Evolutionary conservation across 2,797 vertebrate genomes (phyloP), one percentile per base, ranked within the genome.

Genomic region (Cyclopterus lumpus): DNA sequence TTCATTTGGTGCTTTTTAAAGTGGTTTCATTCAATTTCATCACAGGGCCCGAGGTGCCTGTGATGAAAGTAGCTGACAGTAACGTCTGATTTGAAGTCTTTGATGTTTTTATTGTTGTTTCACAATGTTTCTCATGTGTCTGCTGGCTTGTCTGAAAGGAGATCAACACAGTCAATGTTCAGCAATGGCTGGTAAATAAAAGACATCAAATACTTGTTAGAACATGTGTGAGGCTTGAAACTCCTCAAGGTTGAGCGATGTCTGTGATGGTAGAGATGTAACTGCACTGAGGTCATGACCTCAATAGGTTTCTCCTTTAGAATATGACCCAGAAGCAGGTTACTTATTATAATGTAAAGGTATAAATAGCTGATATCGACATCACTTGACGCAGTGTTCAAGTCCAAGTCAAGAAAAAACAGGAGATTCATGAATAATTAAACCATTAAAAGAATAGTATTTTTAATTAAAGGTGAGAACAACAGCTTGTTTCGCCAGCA

Each of bases 21-120:
- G 67, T 67, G 68, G 59, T 91, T 88, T 84, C 78, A 86, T 83
- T 78, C 75, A 28, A 77, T 91, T 86, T 86, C 79, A 73, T 90
- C 82, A 89, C 71, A 49, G 53, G 73, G 57, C 80, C 54, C 48
- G 11, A 20, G 71, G 83, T 82, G 51, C 49, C 3, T 18, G 0
- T 24, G 18, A 67, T 63, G 65, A 67, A 80, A 70, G 26, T 7
- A 4, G 26, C 75, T 57, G 34, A 77, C 73, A 48, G 28, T 71
- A 69, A 76, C 67, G 71, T 72, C 10, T 44, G 67, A 75, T 38
- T 15, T 32, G 48, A 71, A 76, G 30, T 22, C 66, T 40, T 48
- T 81, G 67, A 64, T 70, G n/a, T 77, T 79, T 73, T 65, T 75
- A 26, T 80, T 75, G 70, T 79, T 58, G 34, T 61, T 62, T 59